phyloP scores from a whole-genome alignment of 2,113 vertebrate genomes.

The Xiphophorus hellerii region DNA sequence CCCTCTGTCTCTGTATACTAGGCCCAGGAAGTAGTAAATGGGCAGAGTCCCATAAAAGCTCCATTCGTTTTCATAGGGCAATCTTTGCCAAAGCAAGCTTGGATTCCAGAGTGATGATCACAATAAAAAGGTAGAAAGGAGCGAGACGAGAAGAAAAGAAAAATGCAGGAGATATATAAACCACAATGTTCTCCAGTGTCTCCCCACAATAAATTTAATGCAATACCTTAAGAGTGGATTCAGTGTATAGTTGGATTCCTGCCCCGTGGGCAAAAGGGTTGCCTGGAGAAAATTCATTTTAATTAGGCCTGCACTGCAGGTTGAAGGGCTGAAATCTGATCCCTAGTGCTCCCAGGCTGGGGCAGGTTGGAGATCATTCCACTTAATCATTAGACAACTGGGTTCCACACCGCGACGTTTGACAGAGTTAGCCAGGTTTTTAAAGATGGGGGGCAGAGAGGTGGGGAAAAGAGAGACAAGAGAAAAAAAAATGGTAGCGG shows the following conservation, averaged over 20 bases:
- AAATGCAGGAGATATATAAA: conserved; percentile 73
- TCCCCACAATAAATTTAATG: conserved; percentile 76
- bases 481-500: conserved; percentile 26
- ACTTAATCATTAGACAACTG: conserved; percentile 83
- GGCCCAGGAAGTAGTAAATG: conserved; percentile 73
- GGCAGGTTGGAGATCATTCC: conserved; percentile 81
- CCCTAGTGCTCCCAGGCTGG: conserved; percentile 73
- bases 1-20: conserved; percentile 59
- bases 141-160: conserved; percentile 40
- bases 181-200: conserved; percentile 75
- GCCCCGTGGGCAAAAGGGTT: conserved; percentile 79
- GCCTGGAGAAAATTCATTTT: conserved; percentile 83
- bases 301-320: conserved; percentile 80
- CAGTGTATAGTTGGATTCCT: conserved; percentile 71
- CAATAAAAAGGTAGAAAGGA: conserved; percentile 77
- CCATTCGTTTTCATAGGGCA: conserved; percentile 74
- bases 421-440: conserved; percentile 70
- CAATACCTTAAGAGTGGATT: conserved; percentile 79
- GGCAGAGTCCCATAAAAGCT: conserved; percentile 70
- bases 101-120: conserved; percentile 79
- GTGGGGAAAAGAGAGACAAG: not conserved
- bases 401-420: conserved; percentile 76
- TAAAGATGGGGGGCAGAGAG: conserved; percentile 39
- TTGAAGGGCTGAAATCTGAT: conserved; percentile 80
- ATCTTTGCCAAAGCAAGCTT: conserved; percentile 76